phyloP scores from a whole-genome alignment of 2,113 vertebrate genomes.

The Prionailurus bengalensis region DNA sequence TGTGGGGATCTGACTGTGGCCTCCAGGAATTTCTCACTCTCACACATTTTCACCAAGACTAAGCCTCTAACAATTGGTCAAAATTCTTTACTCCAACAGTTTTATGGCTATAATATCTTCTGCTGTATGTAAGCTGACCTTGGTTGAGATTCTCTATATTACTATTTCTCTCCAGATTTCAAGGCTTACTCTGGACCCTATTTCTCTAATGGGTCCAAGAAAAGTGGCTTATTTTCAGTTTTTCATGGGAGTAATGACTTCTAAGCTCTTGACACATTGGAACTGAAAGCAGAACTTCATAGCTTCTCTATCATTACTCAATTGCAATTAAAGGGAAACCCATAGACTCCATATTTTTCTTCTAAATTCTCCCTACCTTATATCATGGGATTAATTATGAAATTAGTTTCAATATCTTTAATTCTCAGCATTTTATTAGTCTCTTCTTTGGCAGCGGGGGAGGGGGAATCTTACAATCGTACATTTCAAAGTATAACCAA shows the following conservation, averaged over 20 bases:
- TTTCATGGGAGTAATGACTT: background rate
- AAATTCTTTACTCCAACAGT: background rate
- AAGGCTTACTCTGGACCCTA: background rate
- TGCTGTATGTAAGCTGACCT: background rate
- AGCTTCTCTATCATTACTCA: background rate
- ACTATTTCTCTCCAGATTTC: background rate
- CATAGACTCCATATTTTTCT: background rate
- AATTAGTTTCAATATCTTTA: background rate
- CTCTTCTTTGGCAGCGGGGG: background rate
- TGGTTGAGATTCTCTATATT: background rate
- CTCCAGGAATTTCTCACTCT: background rate
- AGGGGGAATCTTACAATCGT: background rate
- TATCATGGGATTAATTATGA: background rate
- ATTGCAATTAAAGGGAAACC: background rate
- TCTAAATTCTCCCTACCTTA: background rate
- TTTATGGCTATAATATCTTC: background rate
- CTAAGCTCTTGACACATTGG: background rate
- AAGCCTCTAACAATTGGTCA: background rate
- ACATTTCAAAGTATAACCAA: background rate
- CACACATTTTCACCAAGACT: background rate
- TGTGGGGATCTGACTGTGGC: background rate
- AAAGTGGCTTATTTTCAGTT: background rate
- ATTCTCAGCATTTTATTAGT: background rate
- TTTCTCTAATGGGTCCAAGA: background rate
- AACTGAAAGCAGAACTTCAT: background rate